phyloP scores from a whole-genome alignment of 92 coral and sea anemone genomes.

The Epizoanthus illoricatus region DNA sequence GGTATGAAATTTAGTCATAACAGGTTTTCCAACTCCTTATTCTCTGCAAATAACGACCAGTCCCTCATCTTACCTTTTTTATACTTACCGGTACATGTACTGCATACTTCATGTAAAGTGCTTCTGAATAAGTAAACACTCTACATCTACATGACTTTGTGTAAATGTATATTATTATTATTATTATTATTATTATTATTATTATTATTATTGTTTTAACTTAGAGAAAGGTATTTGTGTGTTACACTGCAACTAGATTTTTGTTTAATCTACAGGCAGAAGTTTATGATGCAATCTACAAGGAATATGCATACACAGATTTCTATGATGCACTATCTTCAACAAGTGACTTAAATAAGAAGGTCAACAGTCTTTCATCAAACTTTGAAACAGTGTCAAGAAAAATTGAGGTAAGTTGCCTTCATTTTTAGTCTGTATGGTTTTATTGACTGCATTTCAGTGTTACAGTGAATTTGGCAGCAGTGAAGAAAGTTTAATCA shows the following conservation, averaged over 20 bases:
- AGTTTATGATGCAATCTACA: conserved; percentile 84
- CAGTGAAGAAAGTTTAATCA: neutral
- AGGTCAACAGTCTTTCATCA: conserved; percentile 67
- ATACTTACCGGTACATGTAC: too few relatives aligned
- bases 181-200: too few relatives aligned
- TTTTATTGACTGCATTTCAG: neutral
- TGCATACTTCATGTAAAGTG: too few relatives aligned
- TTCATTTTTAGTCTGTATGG: too few relatives aligned
- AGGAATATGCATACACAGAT: conserved; percentile 91
- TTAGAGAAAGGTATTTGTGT: neutral
- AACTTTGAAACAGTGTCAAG: conserved; percentile 76
- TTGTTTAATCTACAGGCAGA: conserved; percentile 62
- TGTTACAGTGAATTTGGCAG: neutral
- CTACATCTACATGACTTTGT: too few relatives aligned
- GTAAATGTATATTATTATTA: too few relatives aligned
- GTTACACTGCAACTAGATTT: neutral
- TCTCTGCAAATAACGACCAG: too few relatives aligned
- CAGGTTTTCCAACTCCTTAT: too few relatives aligned
- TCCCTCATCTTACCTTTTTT: neutral
- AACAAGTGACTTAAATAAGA: conserved; percentile 81
- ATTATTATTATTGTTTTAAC: too few relatives aligned
- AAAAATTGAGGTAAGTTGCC: conserved; percentile 68
- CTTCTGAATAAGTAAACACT: too few relatives aligned
- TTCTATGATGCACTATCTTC: conserved; percentile 86
- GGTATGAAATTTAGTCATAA: too few relatives aligned